A percentile compares a stretch with the other conserved stretches of the same genome.
Conservation (phyloP, 2,888 invertebrate genomes). For the Thysanoteuthis rhombus region DNA sequence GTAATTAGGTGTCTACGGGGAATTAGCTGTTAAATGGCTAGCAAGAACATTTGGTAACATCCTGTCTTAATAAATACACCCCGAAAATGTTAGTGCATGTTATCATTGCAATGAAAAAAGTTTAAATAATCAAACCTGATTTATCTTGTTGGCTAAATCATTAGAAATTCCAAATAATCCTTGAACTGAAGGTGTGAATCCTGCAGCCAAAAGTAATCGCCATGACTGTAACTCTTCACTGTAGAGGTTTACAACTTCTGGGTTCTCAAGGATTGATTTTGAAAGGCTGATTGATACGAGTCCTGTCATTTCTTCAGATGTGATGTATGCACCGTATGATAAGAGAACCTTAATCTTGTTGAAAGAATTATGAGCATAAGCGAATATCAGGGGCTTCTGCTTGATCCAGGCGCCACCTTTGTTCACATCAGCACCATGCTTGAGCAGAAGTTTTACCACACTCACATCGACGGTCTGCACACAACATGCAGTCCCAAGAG, state of each 20-base stretch:
- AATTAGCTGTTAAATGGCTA: too few relatives aligned
- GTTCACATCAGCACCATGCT: conserved; percentile 57
- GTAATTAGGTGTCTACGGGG: too few relatives aligned
- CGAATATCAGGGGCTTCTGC: conserved; percentile 59
- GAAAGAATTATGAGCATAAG: conserved; percentile 61
- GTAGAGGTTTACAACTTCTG: conserved; percentile 55
- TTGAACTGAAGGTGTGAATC: conserved; percentile 50
- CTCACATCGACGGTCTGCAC: conserved; percentile 48
- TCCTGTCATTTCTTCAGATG: conserved; percentile 59
- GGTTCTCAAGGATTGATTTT: conserved; percentile 60
- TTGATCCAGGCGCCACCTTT: conserved; percentile 59
- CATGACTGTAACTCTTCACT: conserved; percentile 57
- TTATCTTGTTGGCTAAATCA: conserved; percentile 43
- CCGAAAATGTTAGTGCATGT: too few relatives aligned
- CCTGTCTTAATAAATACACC: too few relatives aligned
- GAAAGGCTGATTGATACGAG: conserved; percentile 57
- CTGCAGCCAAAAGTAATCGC: conserved; percentile 56
- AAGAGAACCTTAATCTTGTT: conserved; percentile 58
- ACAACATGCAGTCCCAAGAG: conserved; percentile 57
- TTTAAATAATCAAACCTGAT: not conserved
- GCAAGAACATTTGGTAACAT: too few relatives aligned
- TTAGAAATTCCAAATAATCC: conserved; percentile 49
- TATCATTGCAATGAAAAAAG: too few relatives aligned
- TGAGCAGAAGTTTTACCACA: conserved; percentile 54
- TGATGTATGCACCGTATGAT: conserved; percentile 58